Evolutionary conservation across 2,888 invertebrate genomes (phyloP).

Genomic region (Ametastegia equiseti): DNA sequence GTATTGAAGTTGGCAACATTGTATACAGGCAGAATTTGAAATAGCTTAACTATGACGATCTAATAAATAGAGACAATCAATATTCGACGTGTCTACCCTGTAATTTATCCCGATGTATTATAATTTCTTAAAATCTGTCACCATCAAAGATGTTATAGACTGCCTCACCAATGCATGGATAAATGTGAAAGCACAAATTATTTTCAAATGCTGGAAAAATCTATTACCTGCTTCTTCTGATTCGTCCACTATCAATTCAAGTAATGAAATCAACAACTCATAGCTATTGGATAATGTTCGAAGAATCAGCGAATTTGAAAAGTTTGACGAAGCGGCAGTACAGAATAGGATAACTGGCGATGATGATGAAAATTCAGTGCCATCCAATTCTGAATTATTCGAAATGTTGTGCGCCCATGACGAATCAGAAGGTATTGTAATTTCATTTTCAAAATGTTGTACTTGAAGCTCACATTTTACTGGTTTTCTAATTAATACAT

Average conservation of each 20-base stretch:
- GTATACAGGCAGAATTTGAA: no score
- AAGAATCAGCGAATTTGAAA: neutral
- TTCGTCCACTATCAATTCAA: neutral
- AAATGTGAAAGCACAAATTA: neutral
- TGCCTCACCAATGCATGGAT: neutral
- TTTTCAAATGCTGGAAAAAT: constrained; percentile 5
- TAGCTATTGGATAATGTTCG: neutral
- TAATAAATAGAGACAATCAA: no score
- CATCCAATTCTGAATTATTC: neutral
- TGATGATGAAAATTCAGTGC: neutral
- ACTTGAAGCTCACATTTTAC: neutral
- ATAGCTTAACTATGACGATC: no score
- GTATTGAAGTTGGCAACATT: no score
- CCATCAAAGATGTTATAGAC: neutral
- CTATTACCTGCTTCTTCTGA: neutral
- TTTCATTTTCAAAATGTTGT: neutral
- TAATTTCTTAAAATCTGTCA: neutral
- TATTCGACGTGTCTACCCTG: no score
- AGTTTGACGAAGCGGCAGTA: neutral
- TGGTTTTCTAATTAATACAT: neutral
- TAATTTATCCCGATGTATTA: no score
- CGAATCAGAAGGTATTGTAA: neutral
- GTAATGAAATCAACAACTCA: neutral
- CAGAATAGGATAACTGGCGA: neutral
- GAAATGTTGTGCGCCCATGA: neutral